Conservation (phyloP, 2,113 vertebrate genomes). For the Rhombomys opimus region DNA sequence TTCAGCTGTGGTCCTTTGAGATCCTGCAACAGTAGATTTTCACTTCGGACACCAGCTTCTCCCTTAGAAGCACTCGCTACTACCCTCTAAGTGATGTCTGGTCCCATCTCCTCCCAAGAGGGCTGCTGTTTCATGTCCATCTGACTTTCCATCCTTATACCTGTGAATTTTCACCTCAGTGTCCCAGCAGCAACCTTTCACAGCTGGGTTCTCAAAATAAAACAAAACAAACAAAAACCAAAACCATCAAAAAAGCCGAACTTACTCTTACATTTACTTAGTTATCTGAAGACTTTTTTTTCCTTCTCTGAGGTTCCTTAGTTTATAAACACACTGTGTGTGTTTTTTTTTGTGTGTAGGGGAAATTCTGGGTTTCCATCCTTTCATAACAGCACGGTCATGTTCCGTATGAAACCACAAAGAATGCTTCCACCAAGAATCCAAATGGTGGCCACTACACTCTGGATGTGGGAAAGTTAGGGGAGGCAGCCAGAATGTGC, state of each 20-base stretch:
- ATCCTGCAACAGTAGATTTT: not conserved
- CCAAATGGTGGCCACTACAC: not conserved
- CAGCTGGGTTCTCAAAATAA: not conserved
- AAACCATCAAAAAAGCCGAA: conserved; percentile 13
- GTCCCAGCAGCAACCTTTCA: not conserved
- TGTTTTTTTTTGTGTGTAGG: not conserved
- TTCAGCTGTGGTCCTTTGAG: not conserved
- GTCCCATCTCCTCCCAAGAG: not conserved
- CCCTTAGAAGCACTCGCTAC: not conserved
- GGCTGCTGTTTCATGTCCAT: not conserved
- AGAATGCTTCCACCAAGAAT: conserved; percentile 60
- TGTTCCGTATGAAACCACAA: conserved; percentile 64
- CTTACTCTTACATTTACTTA: conserved; percentile 30
- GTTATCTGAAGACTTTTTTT: conserved; percentile 39
- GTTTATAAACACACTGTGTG: not conserved
- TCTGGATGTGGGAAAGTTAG: not conserved
- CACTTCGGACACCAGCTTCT: not conserved
- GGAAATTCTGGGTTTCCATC: conserved; percentile 14
- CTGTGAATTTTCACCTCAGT: not conserved
- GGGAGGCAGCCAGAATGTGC: not conserved
- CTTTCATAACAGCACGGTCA: conserved; percentile 59
- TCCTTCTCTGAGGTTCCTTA: not conserved
- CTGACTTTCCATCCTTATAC: not conserved
- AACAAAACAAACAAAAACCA: not conserved
- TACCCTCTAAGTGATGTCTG: not conserved